Percentiles rank a stretch among this genome's conserved stretches.
Evolutionary conservation across 2,113 vertebrate genomes (phyloP).

Genomic region (Toxostoma redivivum): DNA sequence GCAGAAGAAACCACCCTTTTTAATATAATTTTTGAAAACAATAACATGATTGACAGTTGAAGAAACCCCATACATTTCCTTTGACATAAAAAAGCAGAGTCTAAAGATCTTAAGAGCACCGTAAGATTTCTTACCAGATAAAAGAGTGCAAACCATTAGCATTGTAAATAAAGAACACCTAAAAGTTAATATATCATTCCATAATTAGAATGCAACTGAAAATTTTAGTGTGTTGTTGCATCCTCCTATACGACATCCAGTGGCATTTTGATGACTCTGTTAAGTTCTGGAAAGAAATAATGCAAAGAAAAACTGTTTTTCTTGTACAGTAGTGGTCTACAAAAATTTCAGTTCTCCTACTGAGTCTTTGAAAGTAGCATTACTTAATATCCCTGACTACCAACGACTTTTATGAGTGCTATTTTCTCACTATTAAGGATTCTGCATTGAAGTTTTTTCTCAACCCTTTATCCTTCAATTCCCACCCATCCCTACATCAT

Average conservation of each 20-base stretch:
- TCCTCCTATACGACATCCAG: neutral
- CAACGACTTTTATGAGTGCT: neutral
- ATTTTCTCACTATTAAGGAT: neutral
- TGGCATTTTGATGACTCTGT: neutral
- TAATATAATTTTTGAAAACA: neutral
- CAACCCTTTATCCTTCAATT: neutral
- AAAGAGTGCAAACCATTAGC: neutral
- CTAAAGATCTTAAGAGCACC: conserved; percentile 45
- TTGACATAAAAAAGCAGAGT: conserved; percentile 25
- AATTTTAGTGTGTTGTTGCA: neutral
- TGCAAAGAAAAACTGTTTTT: neutral
- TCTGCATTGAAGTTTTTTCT: conserved; percentile 7
- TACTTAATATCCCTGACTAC: neutral
- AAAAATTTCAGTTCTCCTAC: neutral
- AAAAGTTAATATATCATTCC: neutral
- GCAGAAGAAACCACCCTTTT: neutral
- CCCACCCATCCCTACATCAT: neutral
- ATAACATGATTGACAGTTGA: neutral
- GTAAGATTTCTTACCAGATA: neutral
- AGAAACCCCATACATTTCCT: neutral
- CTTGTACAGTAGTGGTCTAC: neutral
- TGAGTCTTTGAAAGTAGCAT: neutral
- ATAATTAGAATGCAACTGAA: neutral
- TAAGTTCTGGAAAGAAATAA: neutral
- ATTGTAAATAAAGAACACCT: conserved; percentile 8